Evolutionary conservation across 1,140 invertebrate species (phyloP).

Genomic region (Gyrodactylus bullatarudis): DNA sequence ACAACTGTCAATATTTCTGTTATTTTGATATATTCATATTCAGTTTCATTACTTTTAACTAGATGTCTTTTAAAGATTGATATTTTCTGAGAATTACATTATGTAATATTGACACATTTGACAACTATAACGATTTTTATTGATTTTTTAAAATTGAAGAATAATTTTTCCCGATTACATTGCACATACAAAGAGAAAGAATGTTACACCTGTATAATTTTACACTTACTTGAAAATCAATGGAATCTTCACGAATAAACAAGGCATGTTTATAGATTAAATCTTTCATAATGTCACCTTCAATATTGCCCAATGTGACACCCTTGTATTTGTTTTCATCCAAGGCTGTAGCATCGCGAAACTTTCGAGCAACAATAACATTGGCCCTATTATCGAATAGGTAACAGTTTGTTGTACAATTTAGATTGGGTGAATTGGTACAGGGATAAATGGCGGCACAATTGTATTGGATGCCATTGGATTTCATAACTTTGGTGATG

Average conservation of each 20-base stretch:
- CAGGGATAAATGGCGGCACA: constrained; percentile 17
- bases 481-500: constrained; percentile 16
- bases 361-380: constrained; percentile 20
- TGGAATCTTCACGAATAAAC: constrained; percentile 15
- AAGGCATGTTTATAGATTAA: constrained; percentile 21
- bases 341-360: constrained; percentile 16
- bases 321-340: constrained; percentile 18
- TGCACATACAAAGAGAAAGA: too few relatives aligned
- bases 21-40: too few relatives aligned
- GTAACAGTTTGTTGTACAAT: constrained; percentile 20
- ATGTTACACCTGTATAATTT: too few relatives aligned
- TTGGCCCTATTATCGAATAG: constrained; percentile 20
- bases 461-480: constrained; percentile 15
- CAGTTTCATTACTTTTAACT: too few relatives aligned
- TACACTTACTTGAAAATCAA: constrained; percentile 16
- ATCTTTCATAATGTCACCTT: constrained; percentile 22
- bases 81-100: too few relatives aligned
- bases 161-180: too few relatives aligned
- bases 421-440: constrained; percentile 15
- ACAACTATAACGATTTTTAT: too few relatives aligned
- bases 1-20: too few relatives aligned
- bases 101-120: too few relatives aligned
- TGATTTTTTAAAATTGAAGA: too few relatives aligned
- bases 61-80: too few relatives aligned
- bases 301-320: constrained; percentile 19